Evolutionary conservation across 2,113 vertebrate genomes (phyloP).

Genomic region (Pseudois nayaur): DNA sequence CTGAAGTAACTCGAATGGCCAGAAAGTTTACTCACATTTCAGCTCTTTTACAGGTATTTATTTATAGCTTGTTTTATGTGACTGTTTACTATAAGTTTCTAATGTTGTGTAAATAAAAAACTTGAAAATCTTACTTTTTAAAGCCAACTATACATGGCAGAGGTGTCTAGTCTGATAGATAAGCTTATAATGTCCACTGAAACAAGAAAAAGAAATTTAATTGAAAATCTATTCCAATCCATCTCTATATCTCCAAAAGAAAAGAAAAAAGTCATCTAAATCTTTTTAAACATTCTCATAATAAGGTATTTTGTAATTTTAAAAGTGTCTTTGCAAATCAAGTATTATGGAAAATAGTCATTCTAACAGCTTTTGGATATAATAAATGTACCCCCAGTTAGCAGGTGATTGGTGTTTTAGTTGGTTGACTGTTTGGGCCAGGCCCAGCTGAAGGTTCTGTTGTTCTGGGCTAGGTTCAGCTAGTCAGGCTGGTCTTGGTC

Average conservation of each 20-base stretch:
- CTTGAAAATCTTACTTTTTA: slow-evolving; percentile 2
- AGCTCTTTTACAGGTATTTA: slow-evolving; percentile 90
- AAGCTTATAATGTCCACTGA: not conserved
- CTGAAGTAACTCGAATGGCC: slow-evolving; percentile 97
- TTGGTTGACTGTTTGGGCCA: not conserved
- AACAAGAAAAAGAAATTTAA: slow-evolving; percentile 9
- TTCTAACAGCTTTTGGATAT: not conserved
- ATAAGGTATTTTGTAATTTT: not conserved
- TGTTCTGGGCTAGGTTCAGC: not conserved
- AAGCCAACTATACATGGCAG: not conserved
- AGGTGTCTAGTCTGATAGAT: not conserved
- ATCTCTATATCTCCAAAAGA: not conserved
- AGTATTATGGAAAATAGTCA: not conserved
- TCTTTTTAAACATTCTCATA: not conserved
- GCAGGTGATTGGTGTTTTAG: not conserved
- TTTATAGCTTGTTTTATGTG: not conserved
- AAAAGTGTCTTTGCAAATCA: not conserved
- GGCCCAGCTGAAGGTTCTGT: not conserved
- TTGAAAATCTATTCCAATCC: not conserved
- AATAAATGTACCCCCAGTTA: not conserved
- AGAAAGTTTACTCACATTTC: slow-evolving; percentile 99
- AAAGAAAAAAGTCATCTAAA: not conserved
- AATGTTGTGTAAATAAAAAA: not conserved
- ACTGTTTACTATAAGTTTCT: not conserved
- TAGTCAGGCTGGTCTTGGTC: not conserved